phyloP scores from a whole-genome alignment of 35 echinoderm and acorn worm genomes.

The Apostichopus japonicus region DNA sequence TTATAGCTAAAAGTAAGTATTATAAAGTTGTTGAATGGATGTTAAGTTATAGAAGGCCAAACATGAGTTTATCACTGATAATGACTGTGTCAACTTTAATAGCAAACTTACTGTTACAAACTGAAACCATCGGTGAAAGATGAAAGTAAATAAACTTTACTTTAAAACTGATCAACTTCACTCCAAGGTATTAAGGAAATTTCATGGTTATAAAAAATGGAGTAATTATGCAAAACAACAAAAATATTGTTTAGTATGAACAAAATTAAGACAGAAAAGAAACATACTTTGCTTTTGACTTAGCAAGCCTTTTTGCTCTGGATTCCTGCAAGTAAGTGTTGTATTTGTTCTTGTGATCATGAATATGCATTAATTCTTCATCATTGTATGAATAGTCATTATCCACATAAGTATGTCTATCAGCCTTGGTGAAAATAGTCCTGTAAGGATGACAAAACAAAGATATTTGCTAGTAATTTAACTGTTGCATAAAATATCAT shows the following conservation, averaged over 20 bases:
- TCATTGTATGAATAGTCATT: constrained; percentile 96
- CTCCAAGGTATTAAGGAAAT: not conserved
- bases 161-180: too few species aligned
- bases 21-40: too few species aligned
- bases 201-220: not conserved
- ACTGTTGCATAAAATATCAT: too few species aligned
- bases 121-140: too few species aligned
- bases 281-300: constrained; percentile 82
- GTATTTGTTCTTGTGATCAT: constrained; percentile 87
- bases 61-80: too few species aligned
- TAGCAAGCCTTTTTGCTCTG: constrained; percentile 77
- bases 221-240: too few species aligned
- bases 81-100: too few species aligned
- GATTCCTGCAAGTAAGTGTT: constrained; percentile 76
- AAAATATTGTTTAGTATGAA: not conserved
- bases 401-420: constrained; percentile 94
- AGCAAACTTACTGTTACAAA: too few species aligned
- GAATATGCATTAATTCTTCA: constrained; percentile 67
- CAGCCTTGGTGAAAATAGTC: constrained; percentile 96
- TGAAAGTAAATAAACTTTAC: too few species aligned
- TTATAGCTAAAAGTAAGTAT: too few species aligned
- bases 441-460: constrained; percentile 22
- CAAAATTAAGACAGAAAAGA: not conserved
- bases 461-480: too few species aligned
- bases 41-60: too few species aligned